Evolutionary conservation across 2,113 vertebrate species (phyloP), one percentile per base, ranked within the genome.

Genomic region (Lycaon pictus): DNA sequence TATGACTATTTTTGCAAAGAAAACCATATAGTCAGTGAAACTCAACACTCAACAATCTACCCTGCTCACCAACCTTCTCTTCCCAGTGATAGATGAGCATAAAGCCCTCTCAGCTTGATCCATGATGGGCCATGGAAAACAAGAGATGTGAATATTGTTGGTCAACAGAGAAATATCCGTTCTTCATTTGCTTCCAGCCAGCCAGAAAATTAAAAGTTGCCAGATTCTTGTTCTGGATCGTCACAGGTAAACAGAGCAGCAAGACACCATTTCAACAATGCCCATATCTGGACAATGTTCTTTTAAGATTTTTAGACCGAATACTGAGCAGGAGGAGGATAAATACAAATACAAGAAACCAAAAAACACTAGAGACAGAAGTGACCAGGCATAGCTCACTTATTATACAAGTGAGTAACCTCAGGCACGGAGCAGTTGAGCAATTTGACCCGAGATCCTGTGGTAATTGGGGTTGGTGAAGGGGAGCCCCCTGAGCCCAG

Each of bases 1-100:
- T 63, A 96, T 55, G 25, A 82, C 85, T 88, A 35, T 69, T 88
- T 83, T 72, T 95, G 32, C n/a, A 62, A 94, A 82, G 87, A 72
- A 86, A 84, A 87, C 53, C 56, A 1, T 53, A 55, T 2, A 69
- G 48, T 48, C 92, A 55, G 10, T 79, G 65, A 93, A 51, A 90
- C 20, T 63, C 48, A 3, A 17, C 15, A 4, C 23, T 19, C 51
- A 25, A 17, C 6, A 48, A 25, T n/a, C 63, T 9, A 2, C 35
- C 55, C 65, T 43, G 15, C 25, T 56, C 4, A 0, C n/a, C 43
- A 74, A 1, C 5, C 22, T 48, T 53, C 32, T 22, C 77, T 65
- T 77, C 35, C 15, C 12, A 0, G 27, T 9, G 4, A 5, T 3
- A 16, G 11, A 1, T 7, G 4, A 87, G 22, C 5, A 53, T 27